Evolutionary conservation across 1,140 invertebrate genomes (phyloP).

Genomic region (Conus ventricosus): DNA sequence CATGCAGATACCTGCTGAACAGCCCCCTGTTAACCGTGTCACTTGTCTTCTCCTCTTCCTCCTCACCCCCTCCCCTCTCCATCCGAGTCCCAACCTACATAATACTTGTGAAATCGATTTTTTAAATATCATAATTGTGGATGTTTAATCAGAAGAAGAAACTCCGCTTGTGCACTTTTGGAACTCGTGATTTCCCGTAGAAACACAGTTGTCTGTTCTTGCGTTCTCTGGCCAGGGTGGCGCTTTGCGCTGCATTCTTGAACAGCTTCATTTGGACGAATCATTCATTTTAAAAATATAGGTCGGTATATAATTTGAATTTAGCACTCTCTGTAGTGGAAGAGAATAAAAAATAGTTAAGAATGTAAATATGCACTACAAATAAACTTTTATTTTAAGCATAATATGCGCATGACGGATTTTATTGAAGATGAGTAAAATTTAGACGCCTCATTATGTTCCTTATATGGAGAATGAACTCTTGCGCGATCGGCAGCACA

Average conservation of each 20-base stretch:
- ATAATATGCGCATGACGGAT: neutral
- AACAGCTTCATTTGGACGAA: neutral
- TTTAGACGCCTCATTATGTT: slow-evolving; percentile 2
- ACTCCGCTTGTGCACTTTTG: neutral
- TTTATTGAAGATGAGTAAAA: neutral
- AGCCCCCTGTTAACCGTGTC: too few relatives aligned
- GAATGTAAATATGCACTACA: neutral
- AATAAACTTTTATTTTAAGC: neutral
- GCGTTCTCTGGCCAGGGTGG: neutral
- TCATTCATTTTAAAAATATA: neutral
- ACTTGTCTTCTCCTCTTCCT: too few relatives aligned
- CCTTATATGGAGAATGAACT: neutral
- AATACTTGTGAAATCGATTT: too few relatives aligned
- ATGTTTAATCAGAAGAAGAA: neutral
- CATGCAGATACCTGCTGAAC: too few relatives aligned
- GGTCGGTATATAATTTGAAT: neutral
- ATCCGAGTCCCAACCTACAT: neutral
- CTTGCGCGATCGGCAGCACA: neutral
- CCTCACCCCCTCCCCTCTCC: neutral
- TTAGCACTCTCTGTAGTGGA: neutral
- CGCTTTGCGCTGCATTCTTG: neutral
- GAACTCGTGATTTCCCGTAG: neutral
- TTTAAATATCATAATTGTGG: neutral
- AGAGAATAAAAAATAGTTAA: neutral
- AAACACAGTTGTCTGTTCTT: slow-evolving; percentile 2